Evolutionary conservation across 53 echinoderm and acorn worm species (phyloP).

Genomic region (Echinometra lucunter): DNA sequence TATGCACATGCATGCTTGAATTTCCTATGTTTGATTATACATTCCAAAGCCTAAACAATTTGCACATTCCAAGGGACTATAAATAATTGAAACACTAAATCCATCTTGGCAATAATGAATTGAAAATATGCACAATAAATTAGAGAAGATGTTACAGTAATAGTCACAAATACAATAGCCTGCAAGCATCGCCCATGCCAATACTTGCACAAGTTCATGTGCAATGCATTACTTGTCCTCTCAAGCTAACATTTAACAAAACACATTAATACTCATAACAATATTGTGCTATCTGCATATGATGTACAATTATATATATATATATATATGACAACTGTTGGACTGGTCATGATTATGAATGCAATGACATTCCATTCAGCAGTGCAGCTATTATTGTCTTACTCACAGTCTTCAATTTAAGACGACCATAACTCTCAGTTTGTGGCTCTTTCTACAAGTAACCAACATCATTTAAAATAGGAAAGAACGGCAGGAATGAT

Average conservation of each 20-base stretch:
- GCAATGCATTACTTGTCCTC: too few relatives aligned
- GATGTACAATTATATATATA: neutral
- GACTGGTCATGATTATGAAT: neutral
- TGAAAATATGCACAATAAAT: neutral
- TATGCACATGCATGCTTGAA: neutral
- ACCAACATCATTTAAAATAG: conserved; percentile 28
- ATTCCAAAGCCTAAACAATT: neutral
- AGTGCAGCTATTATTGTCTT: conserved; percentile 26
- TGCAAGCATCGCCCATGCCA: neutral
- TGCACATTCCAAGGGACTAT: neutral
- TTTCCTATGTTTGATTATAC: neutral
- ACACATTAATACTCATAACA: neutral
- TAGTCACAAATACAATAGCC: neutral
- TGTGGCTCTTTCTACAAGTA: conserved; percentile 63
- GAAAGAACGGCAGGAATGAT: neutral
- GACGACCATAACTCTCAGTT: conserved; percentile 61
- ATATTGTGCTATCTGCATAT: neutral
- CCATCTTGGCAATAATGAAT: neutral
- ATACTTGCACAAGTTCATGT: neutral
- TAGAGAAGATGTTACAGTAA: neutral
- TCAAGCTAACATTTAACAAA: neutral
- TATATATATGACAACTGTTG: neutral
- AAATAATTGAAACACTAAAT: neutral
- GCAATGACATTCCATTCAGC: conserved; percentile 11
- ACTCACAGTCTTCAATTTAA: conserved; percentile 68